phyloP scores from a whole-genome alignment of 2,113 vertebrate species.

The Bufo gargarizans region DNA sequence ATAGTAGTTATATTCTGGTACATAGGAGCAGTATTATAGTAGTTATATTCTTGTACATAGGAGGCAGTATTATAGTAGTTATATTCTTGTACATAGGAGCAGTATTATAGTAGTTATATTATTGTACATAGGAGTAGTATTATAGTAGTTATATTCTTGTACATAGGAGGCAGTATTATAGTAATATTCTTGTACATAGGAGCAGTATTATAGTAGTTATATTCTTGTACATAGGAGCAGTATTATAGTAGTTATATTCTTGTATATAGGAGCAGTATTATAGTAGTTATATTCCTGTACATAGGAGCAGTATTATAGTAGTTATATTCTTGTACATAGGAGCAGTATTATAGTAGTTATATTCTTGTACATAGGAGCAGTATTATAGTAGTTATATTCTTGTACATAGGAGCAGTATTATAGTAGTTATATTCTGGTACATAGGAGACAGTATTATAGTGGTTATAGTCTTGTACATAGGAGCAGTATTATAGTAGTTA shows the following conservation, averaged over 20 bases:
- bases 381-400: conserved; percentile 3
- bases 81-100: not conserved
- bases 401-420: conserved; percentile 2
- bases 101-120: not conserved
- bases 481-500: conserved; percentile 10
- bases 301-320: no score
- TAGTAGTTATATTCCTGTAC: no score
- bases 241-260: no score
- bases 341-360: not conserved
- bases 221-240: no score
- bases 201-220: no score
- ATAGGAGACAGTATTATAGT: not conserved
- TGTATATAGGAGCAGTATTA: no score
- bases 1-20: no score
- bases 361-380: not conserved
- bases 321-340: no score
- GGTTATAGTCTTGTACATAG: not conserved
- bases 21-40: no score
- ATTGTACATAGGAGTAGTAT: not conserved
- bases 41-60: no score
- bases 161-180: not conserved
- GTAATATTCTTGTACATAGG: not conserved
- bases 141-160: conserved; percentile 2
- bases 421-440: not conserved
- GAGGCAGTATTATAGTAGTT: no score